Evolutionary conservation across 2,113 vertebrate genomes (phyloP).

Genomic region (Apteryx mantelli): DNA sequence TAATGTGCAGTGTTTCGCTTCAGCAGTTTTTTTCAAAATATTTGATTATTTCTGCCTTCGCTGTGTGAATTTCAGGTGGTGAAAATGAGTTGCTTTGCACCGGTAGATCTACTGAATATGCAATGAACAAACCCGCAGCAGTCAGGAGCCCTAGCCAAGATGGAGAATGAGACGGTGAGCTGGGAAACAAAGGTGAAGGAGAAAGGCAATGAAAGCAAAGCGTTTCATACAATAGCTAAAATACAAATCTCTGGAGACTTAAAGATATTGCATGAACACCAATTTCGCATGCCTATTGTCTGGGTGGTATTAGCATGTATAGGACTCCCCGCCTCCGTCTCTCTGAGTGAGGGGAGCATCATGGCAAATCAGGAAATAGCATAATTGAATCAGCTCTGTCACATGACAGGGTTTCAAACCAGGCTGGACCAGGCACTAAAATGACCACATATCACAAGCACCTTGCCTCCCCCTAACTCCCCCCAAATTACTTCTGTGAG

Average conservation of each 20-base stretch:
- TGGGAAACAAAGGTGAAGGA: slow-evolving; percentile 62
- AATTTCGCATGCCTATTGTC: slow-evolving; percentile 53
- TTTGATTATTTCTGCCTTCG: slow-evolving; percentile 68
- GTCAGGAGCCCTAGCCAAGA: slow-evolving; percentile 51
- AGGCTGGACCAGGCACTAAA: background rate
- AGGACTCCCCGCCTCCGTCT: background rate
- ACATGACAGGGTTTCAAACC: slow-evolving; percentile 1
- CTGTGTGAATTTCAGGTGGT: slow-evolving; percentile 46
- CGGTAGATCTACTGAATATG: slow-evolving; percentile 66
- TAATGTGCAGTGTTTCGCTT: slow-evolving; percentile 57
- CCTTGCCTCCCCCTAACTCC: background rate
- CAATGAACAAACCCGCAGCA: slow-evolving; percentile 59
- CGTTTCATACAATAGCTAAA: slow-evolving; percentile 25
- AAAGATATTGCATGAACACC: slow-evolving; percentile 63
- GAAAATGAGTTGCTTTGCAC: slow-evolving; percentile 66
- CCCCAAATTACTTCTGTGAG: background rate
- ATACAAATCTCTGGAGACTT: slow-evolving; percentile 26
- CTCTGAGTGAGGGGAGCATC: background rate
- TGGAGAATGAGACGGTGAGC: slow-evolving; percentile 31
- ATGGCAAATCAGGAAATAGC: background rate
- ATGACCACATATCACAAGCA: background rate
- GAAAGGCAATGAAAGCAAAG: slow-evolving; percentile 37
- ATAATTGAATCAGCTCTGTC: slow-evolving; percentile 36
- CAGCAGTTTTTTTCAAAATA: slow-evolving; percentile 58
- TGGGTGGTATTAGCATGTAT: background rate